Conservation (phyloP, 2,113 vertebrate species). For the Polyodon spathula region DNA sequence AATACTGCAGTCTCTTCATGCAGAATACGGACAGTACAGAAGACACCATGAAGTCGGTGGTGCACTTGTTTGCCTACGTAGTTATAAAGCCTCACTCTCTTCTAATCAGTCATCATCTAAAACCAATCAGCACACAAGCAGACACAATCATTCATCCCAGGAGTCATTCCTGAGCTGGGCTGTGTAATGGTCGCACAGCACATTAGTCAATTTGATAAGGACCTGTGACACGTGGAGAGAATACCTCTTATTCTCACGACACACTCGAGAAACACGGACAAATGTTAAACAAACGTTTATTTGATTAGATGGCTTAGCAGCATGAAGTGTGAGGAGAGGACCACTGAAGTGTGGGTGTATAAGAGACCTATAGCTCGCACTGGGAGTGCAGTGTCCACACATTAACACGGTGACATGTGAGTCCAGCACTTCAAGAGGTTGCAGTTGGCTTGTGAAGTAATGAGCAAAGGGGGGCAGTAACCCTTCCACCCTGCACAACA, state of each 20-base stretch:
- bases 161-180: slow-evolving; percentile 45
- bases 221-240: slow-evolving; percentile 26
- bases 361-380: slow-evolving; percentile 18
- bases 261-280: slow-evolving; percentile 31
- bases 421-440: neutral
- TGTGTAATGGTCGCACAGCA: slow-evolving; percentile 40
- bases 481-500: too few species aligned
- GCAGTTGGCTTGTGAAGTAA: too few species aligned
- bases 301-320: slow-evolving; percentile 37
- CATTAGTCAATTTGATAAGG: slow-evolving; percentile 34
- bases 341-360: slow-evolving; percentile 1
- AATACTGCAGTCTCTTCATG: too few species aligned
- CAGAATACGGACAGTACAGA: neutral
- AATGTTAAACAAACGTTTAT: slow-evolving; percentile 47
- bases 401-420: slow-evolving; percentile 15
- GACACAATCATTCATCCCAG: slow-evolving; percentile 46
- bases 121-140: slow-evolving; percentile 45
- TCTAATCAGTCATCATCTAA: slow-evolving; percentile 53
- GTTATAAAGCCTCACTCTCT: slow-evolving; percentile 38
- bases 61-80: slow-evolving; percentile 32
- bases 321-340: slow-evolving; percentile 32
- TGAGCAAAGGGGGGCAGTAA: too few species aligned
- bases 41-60: neutral
- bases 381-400: neutral
- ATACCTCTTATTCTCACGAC: slow-evolving; percentile 34